Evolutionary conservation across 2,797 vertebrate genomes (phyloP).

Genomic region (Choloepus didactylus): DNA sequence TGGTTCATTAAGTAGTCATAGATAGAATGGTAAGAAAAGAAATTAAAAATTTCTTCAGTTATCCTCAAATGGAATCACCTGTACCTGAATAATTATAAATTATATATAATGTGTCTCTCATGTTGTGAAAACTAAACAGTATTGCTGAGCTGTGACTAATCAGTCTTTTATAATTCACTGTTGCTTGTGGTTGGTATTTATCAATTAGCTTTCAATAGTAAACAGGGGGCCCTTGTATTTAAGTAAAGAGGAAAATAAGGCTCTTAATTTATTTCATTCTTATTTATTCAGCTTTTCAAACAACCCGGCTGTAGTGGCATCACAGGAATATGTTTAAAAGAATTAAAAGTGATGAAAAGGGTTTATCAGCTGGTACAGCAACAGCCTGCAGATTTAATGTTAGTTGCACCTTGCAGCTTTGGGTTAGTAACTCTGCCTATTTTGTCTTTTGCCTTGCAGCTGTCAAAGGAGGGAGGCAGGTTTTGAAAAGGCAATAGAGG

Average conservation of each 20-base stretch:
- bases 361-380: neutral
- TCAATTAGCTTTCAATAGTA: neutral
- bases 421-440: neutral
- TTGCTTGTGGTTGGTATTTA: neutral
- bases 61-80: neutral
- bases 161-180: neutral
- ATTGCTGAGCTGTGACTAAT: neutral
- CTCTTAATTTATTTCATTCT: neutral
- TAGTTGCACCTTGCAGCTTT: neutral
- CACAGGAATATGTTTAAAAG: conserved; percentile 26
- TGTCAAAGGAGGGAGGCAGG: neutral
- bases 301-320: neutral
- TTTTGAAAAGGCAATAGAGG: neutral
- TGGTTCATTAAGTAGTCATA: neutral
- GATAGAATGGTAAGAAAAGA: neutral
- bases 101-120: neutral
- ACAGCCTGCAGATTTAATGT: neutral
- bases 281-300: conserved; percentile 26
- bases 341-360: neutral
- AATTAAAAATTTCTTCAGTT: neutral
- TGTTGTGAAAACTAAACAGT: neutral
- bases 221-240: neutral
- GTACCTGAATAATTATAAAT: neutral
- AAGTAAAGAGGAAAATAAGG: neutral
- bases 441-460: neutral